Conservation (phyloP, 2,113 vertebrate species). For the crab-eating macaque (Macaca fascicularis) region DNA sequence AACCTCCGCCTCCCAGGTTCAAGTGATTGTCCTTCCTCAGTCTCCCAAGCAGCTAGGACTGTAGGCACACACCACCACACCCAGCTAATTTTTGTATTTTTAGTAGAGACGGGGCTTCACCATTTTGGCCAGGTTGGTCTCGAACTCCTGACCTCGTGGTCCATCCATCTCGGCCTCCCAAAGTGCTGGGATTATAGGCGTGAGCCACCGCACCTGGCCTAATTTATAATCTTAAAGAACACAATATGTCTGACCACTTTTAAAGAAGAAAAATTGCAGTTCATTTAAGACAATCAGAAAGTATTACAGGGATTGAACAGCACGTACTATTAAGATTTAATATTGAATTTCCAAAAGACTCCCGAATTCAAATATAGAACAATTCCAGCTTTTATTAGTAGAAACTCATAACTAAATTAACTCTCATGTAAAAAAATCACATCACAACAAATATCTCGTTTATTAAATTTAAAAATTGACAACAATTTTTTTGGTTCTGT, state of each 20-base stretch:
- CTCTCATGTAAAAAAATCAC: background rate
- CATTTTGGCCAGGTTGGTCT: too few species aligned
- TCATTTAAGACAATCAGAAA: slow-evolving; percentile 1
- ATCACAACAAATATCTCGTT: background rate
- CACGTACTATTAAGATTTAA: background rate
- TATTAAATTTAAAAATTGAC: background rate
- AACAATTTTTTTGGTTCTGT: background rate
- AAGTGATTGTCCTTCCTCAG: too few species aligned
- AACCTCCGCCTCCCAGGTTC: too few species aligned
- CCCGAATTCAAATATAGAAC: background rate
- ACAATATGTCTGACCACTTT: background rate
- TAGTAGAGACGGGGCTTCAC: too few species aligned
- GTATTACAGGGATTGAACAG: background rate
- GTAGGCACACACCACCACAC: too few species aligned
- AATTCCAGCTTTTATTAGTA: background rate
- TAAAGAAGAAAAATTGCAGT: background rate
- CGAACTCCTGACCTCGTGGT: too few species aligned
- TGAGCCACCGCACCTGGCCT: background rate
- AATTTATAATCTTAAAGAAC: background rate
- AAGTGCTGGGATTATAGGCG: too few species aligned
- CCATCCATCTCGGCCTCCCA: too few species aligned
- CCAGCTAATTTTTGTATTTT: too few species aligned
- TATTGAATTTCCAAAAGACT: background rate
- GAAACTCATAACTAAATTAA: background rate
- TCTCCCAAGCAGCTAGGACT: too few species aligned